A percentile compares a stretch with the other conserved stretches of the same genome.
These are phyloP conservation scores for Poeciliopsis turrubarensis DNA, from an alignment of 2,113 vertebrate species.

Conservation along the genomic window DNA sequence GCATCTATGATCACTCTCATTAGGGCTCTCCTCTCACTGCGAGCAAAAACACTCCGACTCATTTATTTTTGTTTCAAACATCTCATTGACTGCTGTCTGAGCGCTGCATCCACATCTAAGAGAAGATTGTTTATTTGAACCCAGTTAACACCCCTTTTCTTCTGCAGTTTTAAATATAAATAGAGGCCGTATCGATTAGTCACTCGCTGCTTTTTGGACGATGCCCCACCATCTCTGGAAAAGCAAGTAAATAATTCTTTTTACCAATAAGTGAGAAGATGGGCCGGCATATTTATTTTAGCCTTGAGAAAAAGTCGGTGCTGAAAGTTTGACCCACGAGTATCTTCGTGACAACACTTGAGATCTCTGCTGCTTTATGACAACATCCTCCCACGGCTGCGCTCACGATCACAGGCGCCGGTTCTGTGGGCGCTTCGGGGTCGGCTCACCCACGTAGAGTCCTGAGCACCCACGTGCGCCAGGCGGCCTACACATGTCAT, in stretches of 20 bases:
- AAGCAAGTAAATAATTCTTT: slow-evolving; percentile 68
- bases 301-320: slow-evolving; percentile 48
- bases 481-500: no score
- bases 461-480: no score
- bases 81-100: slow-evolving; percentile 69
- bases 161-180: slow-evolving; percentile 68
- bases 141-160: slow-evolving; percentile 34
- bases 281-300: slow-evolving; percentile 58
- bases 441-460: no score
- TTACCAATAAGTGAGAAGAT: slow-evolving; percentile 36
- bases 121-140: slow-evolving; percentile 64
- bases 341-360: slow-evolving; percentile 51
- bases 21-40: slow-evolving; percentile 56
- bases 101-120: slow-evolving; percentile 62
- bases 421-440: no score
- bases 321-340: slow-evolving; percentile 54
- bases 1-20: slow-evolving; percentile 73
- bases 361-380: slow-evolving; percentile 40
- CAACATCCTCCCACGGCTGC: slow-evolving; percentile 45
- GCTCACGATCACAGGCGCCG: slow-evolving; percentile 3
- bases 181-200: slow-evolving; percentile 60
- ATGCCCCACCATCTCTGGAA: slow-evolving; percentile 24
- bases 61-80: slow-evolving; percentile 74
- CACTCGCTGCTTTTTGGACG: slow-evolving; percentile 39
- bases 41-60: slow-evolving; percentile 55